Base-by-base conservation (phyloP, 2,797 vertebrate genomes). In the Pantherophis alleghaniensis region DNA sequence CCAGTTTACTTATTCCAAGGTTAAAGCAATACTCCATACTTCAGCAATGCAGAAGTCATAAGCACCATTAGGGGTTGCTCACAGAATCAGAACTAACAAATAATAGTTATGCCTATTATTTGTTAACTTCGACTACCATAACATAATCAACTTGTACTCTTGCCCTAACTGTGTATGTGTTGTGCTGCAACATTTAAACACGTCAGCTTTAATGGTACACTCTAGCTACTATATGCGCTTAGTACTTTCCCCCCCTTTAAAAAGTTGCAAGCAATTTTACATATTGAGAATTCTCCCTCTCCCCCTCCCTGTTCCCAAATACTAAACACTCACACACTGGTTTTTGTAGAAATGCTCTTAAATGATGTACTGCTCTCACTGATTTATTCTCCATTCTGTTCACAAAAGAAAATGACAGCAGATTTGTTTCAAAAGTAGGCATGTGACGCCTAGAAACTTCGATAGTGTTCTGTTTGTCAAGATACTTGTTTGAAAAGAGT, bases 1-100 rank as follows among this genome's bases (percentile, higher is more conserved):
- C 91, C 69, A 96, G 94, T 97, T 95, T 97, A 94, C 94, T 97
- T 97, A 97, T 95, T 92, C 94, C 26, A 91, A 94, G 89, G 94
- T 89, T 89, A 89, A 91, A 89, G 32, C 87, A 93, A 63, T 91
- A 91, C 47, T 91, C 51, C 55, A 79, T 28, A 94, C 12, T 61
- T 56, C n/a, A 69, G 93, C 59, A 92, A 0, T 87, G n/a, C 66
- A 89, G 9, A 91, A 88, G 32, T 88, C 79, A 95, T 87, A 93
- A 88, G 90, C 53, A 93, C 37, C 16, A 26, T 26, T 56, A 47
- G 69, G 66, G 59, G 32, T 91, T 91, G 83, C 89, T 93, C 59
- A 91, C 32, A 89, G 91, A 61, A 24, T 59, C n/a, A 63, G 18
- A 91, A 87, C 60, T 91, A 91, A 12, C 61, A 91, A 90, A 88